Conservation (phyloP, 2,888 invertebrate genomes). For the Drosophila rubida region DNA sequence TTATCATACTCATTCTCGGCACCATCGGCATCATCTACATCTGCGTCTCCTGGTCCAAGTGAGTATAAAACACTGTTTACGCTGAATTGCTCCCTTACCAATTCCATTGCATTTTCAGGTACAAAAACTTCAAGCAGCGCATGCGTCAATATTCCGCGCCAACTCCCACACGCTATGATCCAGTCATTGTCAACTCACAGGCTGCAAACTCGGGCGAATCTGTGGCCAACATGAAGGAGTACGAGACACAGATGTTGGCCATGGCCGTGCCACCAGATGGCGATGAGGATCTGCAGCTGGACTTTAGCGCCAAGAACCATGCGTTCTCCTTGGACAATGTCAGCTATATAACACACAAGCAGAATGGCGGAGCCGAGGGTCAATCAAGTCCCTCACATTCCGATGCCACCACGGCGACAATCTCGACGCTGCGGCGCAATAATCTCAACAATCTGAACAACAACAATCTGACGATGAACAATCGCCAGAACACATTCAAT, state of each 20-base stretch:
- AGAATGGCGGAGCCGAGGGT: slow-evolving; percentile 85
- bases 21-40: slow-evolving; percentile 96
- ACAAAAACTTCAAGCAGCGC: slow-evolving; percentile 94
- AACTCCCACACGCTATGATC: slow-evolving; percentile 89
- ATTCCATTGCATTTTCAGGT: slow-evolving; percentile 85
- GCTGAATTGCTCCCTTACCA: not conserved
- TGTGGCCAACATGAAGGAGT: slow-evolving; percentile 92
- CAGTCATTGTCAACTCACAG: slow-evolving; percentile 86
- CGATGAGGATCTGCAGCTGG: slow-evolving; percentile 92
- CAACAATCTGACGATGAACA: slow-evolving; percentile 80
- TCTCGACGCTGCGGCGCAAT: slow-evolving; percentile 86
- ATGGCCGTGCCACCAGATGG: slow-evolving; percentile 96
- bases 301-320: slow-evolving; percentile 94
- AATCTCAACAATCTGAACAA: slow-evolving; percentile 86
- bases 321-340: slow-evolving; percentile 95
- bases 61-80: slow-evolving; percentile 74
- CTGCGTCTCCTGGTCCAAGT: slow-evolving; percentile 97
- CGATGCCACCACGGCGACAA: slow-evolving; percentile 92
- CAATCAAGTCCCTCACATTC: slow-evolving; percentile 92
- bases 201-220: slow-evolving; percentile 85
- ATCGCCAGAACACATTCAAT: slow-evolving; percentile 84
- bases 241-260: slow-evolving; percentile 96
- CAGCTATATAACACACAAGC: slow-evolving; percentile 94
- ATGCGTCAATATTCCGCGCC: slow-evolving; percentile 91
- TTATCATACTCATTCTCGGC: slow-evolving; percentile 94